Base-by-base conservation (phyloP, 2,113 vertebrate genomes). In the Dipodomys ordii region DNA sequence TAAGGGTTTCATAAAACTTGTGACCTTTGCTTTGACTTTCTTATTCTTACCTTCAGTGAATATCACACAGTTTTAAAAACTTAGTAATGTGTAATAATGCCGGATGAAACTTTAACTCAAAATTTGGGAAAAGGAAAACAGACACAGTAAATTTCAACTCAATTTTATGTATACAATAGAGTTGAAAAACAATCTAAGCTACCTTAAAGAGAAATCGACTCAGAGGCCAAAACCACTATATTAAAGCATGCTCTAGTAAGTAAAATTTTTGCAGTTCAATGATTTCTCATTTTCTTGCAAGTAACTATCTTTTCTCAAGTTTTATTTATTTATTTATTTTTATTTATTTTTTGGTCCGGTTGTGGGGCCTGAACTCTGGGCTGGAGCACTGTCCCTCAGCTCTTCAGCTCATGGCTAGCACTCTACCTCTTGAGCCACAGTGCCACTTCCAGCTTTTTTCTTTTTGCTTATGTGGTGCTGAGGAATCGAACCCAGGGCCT, bases 61-160 rank as follows among this genome's bases (percentile, higher is more conserved):
- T 97, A 98, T 97, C 97, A 98, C 98, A 97, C 96, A 97, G 95
- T 97, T 98, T 97, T 97, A 98, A 98, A 97, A 98, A 97, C 98
- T 98, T 98, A 98, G 39, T 39, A 39, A 39, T 6, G 39, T 39
- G 39, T 39, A 6, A 39, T 39, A 39, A 39, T 98, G 98, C 97
- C 98, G 98, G 98, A 98, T 97, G 98, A 98, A 98, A 98, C 97
- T 98, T 98, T 97, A 98, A 98, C 98, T 98, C 97, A 98, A 98
- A 97, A 98, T 98, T 79, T 97, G 98, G 98, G 98, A 97, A 98
- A 99, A 98, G 98, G 98, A 99, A 97, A 99, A 99, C 99, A 69
- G 99, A 99, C 99, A 99, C 99, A 99, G 99, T 99, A 99, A 99
- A 99, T 98, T 99, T 99, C 99, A 99, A 99, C 99, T 99, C 99